Percentiles rank a stretch among this genome's conserved stretches.
Evolutionary conservation across 2,888 invertebrate genomes (phyloP).

Genomic region (Ochropleura leucogaster): DNA sequence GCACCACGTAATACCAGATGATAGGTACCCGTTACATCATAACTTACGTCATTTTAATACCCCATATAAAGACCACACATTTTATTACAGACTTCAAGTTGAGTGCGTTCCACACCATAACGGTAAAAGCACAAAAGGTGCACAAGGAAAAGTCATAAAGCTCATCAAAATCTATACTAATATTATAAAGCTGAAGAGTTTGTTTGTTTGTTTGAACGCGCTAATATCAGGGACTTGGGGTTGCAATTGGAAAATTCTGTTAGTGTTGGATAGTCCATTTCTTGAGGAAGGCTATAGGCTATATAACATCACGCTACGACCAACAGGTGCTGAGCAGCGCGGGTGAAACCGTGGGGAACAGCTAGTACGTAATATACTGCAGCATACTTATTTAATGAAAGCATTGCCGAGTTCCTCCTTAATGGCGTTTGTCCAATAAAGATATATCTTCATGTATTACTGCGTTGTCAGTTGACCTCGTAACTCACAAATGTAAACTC

Average conservation of each 20-base stretch:
- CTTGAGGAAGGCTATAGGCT: no score
- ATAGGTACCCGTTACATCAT: slow-evolving; percentile 12
- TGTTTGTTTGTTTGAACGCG: no score
- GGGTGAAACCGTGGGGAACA: no score
- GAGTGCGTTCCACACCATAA: slow-evolving; percentile 7
- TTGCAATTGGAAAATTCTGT: no score
- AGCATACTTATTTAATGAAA: not conserved
- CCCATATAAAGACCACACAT: slow-evolving; percentile 5
- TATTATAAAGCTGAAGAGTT: no score
- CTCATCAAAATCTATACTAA: no score
- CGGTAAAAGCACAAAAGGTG: slow-evolving; percentile 21
- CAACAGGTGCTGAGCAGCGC: no score
- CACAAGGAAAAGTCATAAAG: not conserved
- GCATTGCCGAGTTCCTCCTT: slow-evolving; percentile 1
- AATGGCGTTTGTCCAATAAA: slow-evolving; percentile 41
- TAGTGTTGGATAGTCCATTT: no score
- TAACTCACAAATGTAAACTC: slow-evolving; percentile 24
- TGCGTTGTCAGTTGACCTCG: slow-evolving; percentile 44
- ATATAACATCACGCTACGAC: no score
- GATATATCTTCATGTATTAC: slow-evolving; percentile 51
- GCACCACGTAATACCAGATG: slow-evolving; percentile 20
- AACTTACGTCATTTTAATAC: slow-evolving; percentile 14
- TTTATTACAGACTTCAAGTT: not conserved
- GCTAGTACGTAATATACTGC: slow-evolving; percentile 5
- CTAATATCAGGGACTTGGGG: no score